Evolutionary conservation across 2,888 invertebrate genomes (phyloP).

Genomic region (Antheraea yamamai): DNA sequence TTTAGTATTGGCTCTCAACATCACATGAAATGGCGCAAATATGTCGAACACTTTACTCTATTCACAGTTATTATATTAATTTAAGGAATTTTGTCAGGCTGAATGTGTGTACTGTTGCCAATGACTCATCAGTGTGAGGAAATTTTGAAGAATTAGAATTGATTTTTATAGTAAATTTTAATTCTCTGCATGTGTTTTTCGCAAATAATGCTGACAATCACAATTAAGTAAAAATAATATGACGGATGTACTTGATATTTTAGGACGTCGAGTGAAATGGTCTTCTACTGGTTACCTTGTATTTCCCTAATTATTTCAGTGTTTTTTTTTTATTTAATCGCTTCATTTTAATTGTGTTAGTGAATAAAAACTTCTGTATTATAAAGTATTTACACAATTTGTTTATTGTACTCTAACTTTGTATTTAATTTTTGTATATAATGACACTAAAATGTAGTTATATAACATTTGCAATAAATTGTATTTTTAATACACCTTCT

Average conservation of each 20-base stretch:
- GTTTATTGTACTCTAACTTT: slow-evolving; percentile 54
- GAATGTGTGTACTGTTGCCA: slow-evolving; percentile 55
- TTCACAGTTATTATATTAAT: slow-evolving; percentile 14
- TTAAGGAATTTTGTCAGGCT: slow-evolving; percentile 35
- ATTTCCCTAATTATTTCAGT: slow-evolving; percentile 38
- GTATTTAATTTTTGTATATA: slow-evolving; percentile 80
- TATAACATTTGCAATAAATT: slow-evolving; percentile 80
- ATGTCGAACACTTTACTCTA: not conserved
- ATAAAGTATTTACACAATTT: slow-evolving; percentile 61
- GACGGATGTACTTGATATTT: slow-evolving; percentile 27
- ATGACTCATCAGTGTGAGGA: slow-evolving; percentile 39
- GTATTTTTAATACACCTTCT: slow-evolving; percentile 81
- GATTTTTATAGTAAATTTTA: slow-evolving; percentile 17
- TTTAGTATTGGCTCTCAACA: slow-evolving; percentile 4
- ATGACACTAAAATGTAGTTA: slow-evolving; percentile 76
- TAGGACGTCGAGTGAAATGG: slow-evolving; percentile 26
- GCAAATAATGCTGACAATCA: slow-evolving; percentile 26
- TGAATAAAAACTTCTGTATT: slow-evolving; percentile 46
- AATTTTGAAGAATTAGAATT: slow-evolving; percentile 1
- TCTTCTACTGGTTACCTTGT: slow-evolving; percentile 51
- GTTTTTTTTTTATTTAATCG: slow-evolving; percentile 34
- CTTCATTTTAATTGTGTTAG: slow-evolving; percentile 35
- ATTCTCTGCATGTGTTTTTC: slow-evolving; percentile 16
- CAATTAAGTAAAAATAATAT: slow-evolving; percentile 22
- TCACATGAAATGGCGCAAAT: slow-evolving; percentile 11